Evolutionary conservation across 2,888 invertebrate species (phyloP).

Genomic region (Drosophila neotestacea): DNA sequence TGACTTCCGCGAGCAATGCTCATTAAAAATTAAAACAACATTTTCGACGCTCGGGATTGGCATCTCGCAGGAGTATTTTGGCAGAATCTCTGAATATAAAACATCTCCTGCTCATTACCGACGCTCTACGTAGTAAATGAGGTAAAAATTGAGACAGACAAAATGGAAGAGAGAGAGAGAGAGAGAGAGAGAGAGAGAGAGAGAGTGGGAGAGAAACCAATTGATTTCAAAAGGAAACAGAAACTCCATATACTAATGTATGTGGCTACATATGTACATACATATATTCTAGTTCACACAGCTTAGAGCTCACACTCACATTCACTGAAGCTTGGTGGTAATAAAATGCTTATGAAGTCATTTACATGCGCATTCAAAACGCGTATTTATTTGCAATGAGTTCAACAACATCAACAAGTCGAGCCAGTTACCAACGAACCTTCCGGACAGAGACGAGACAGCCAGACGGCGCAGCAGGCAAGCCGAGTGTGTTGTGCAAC

Average conservation of each 20-base stretch:
- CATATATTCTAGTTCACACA: conserved; percentile 17
- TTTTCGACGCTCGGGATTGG: conserved; percentile 34
- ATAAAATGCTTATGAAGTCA: conserved; percentile 83
- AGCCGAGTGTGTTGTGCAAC: conserved; percentile 48
- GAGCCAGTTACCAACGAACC: conserved; percentile 25
- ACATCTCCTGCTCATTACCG: conserved; percentile 40
- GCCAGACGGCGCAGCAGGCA: conserved; percentile 43
- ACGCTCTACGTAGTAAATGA: conserved; percentile 28
- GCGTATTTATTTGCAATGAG: conserved; percentile 82
- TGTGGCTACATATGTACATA: conserved; percentile 6
- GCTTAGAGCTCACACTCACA: conserved; percentile 20
- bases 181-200: too few relatives aligned
- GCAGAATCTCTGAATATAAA: conserved; percentile 30
- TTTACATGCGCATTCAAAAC: conserved; percentile 81
- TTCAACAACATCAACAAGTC: conserved; percentile 79
- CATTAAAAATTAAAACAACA: conserved; percentile 77
- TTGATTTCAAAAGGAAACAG: conserved; percentile 47
- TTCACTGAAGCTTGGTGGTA: conserved; percentile 60
- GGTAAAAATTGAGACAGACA: conserved; percentile 10
- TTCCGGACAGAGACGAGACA: conserved; percentile 4
- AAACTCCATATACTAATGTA: conserved; percentile 4
- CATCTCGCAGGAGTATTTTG: conserved; percentile 20
- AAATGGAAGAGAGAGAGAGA: neutral
- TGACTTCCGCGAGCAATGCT: conserved; percentile 72
- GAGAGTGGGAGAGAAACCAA: conserved; percentile 23